phyloP scores from a whole-genome alignment of 2,113 vertebrate genomes.

The Gallinago undulata region DNA sequence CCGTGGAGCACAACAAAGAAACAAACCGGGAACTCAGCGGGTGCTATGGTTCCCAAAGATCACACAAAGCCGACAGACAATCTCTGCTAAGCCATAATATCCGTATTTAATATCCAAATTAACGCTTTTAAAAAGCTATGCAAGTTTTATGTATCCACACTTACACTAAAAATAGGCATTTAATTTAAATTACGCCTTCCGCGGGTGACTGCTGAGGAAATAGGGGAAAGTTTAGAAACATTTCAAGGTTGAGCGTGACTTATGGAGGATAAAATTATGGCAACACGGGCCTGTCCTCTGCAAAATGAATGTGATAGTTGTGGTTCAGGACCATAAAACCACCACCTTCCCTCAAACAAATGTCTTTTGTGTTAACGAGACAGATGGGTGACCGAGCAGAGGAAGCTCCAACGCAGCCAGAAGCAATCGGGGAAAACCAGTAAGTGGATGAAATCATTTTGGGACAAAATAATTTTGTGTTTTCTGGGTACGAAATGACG shows the following conservation, averaged over 20 bases:
- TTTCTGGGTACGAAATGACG: background rate
- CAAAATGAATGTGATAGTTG: background rate
- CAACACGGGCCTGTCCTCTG: rapidly evolving
- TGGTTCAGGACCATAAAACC: background rate
- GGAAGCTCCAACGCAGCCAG: background rate
- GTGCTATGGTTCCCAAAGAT: background rate
- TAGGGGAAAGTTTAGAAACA: background rate
- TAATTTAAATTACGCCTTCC: background rate
- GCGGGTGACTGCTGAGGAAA: background rate
- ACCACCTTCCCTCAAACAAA: background rate
- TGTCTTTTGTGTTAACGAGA: background rate
- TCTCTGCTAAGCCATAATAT: rapidly evolving
- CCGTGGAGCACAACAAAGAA: background rate
- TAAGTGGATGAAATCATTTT: background rate
- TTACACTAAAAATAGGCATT: background rate
- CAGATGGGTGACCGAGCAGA: background rate
- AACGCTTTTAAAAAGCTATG: background rate
- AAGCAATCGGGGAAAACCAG: background rate
- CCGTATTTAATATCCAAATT: background rate
- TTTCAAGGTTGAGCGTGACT: background rate
- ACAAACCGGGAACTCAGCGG: background rate
- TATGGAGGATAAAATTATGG: background rate
- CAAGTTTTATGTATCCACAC: background rate
- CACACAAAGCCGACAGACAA: background rate
- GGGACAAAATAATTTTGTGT: rapidly evolving